Evolutionary conservation across 2,888 invertebrate species (phyloP).

Genomic region (Eretmocerus hayati): DNA sequence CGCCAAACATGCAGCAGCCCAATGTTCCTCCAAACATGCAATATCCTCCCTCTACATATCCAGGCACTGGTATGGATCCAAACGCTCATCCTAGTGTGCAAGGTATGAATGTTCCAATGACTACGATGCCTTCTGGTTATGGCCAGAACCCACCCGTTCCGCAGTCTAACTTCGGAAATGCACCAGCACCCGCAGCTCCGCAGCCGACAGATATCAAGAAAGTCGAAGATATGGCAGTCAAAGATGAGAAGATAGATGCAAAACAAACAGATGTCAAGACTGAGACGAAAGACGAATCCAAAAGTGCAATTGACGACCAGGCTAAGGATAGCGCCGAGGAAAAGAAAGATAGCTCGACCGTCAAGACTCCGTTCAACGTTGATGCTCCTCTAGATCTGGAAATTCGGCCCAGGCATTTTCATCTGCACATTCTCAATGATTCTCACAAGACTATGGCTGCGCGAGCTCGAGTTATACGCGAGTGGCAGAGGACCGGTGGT

Average conservation of each 20-base stretch:
- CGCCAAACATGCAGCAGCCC: slow-evolving; percentile 8
- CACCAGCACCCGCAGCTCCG: slow-evolving; percentile 8
- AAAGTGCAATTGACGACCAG: slow-evolving; percentile 27
- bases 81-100: slow-evolving; percentile 26
- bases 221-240: slow-evolving; percentile 1
- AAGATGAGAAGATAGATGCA: background rate
- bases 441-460: slow-evolving; percentile 86
- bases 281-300: slow-evolving; percentile 33
- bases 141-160: slow-evolving; percentile 18
- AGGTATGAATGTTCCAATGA: slow-evolving; percentile 26
- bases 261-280: slow-evolving; percentile 27
- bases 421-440: slow-evolving; percentile 86
- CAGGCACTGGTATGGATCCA: slow-evolving; percentile 8
- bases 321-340: slow-evolving; percentile 29
- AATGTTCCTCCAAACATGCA: slow-evolving; percentile 3
- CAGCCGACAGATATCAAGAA: slow-evolving; percentile 13
- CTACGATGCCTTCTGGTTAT: slow-evolving; percentile 21
- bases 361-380: slow-evolving; percentile 38
- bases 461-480: slow-evolving; percentile 76
- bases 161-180: slow-evolving; percentile 27
- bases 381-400: slow-evolving; percentile 39
- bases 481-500: slow-evolving; percentile 84
- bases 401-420: slow-evolving; percentile 69
- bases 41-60: background rate
- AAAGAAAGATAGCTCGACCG: slow-evolving; percentile 32